These are phyloP conservation scores for Malurus cyaneus DNA, from an alignment of 2,113 vertebrate genomes.

Conservation along the genomic window DNA sequence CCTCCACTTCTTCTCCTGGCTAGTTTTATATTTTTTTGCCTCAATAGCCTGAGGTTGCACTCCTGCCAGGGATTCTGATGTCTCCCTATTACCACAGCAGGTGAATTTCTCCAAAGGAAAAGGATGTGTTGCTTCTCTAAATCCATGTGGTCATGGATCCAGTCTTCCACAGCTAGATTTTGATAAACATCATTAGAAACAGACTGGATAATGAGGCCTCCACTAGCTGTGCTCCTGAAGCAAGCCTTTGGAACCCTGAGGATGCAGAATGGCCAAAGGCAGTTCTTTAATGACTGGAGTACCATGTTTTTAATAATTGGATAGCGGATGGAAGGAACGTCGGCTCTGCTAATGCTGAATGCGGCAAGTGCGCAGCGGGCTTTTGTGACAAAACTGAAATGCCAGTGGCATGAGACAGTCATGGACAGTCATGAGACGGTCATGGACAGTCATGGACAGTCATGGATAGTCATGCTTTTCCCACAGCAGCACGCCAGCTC, in stretches of 20 bases:
- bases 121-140: conserved; percentile 78
- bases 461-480: neutral
- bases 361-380: neutral
- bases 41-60: conserved; percentile 82
- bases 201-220: conserved; percentile 82
- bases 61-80: conserved; percentile 98
- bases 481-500: neutral
- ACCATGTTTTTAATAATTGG: conserved; percentile 46
- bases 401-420: neutral
- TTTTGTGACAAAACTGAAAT: neutral
- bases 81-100: conserved; percentile 89
- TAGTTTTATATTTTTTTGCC: conserved; percentile 78
- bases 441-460: neutral
- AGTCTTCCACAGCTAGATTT: conserved; percentile 94
- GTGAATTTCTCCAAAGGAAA: conserved; percentile 88
- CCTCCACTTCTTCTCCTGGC: conserved; percentile 93
- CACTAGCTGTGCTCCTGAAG: conserved; percentile 56
- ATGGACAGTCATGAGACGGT: no score
- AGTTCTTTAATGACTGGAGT: conserved; percentile 63
- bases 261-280: conserved; percentile 34
- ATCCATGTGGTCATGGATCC: conserved; percentile 88
- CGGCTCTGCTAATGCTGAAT: neutral
- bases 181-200: conserved; percentile 83
- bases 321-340: accelerated
- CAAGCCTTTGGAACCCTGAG: conserved; percentile 51